phyloP scores from a whole-genome alignment of 2,888 invertebrate species.

The Cyclophora albipunctata region DNA sequence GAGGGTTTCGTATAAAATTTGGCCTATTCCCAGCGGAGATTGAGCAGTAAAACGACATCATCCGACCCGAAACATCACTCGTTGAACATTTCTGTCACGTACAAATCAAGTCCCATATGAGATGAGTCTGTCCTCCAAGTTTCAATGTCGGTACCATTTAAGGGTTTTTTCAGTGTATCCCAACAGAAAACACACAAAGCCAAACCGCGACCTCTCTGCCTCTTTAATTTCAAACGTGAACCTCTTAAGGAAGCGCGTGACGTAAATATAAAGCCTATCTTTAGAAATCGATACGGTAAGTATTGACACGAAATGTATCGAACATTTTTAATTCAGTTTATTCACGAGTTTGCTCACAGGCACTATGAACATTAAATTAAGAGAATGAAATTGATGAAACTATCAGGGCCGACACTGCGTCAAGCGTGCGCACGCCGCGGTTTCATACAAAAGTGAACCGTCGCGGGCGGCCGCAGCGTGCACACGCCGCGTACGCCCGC shows the following conservation, averaged over 20 bases:
- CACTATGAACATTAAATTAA: too few relatives aligned
- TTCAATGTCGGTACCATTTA: slow-evolving; percentile 47
- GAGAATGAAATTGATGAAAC: too few relatives aligned
- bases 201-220: slow-evolving; percentile 37
- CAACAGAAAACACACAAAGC: slow-evolving; percentile 38
- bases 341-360: too few relatives aligned
- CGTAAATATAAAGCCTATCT: slow-evolving; percentile 27
- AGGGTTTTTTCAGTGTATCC: slow-evolving; percentile 36
- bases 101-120: slow-evolving; percentile 49
- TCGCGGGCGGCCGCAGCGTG: too few relatives aligned
- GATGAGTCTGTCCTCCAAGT: slow-evolving; percentile 47
- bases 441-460: too few relatives aligned
- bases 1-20: slow-evolving; percentile 38
- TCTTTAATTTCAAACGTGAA: slow-evolving; percentile 60
- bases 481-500: too few relatives aligned
- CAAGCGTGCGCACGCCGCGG: too few relatives aligned
- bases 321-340: too few relatives aligned
- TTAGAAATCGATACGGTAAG: neutral
- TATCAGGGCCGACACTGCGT: too few relatives aligned
- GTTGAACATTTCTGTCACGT: slow-evolving; percentile 54
- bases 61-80: slow-evolving; percentile 39
- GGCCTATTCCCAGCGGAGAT: slow-evolving; percentile 38
- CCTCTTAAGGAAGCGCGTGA: slow-evolving; percentile 42
- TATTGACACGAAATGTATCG: too few relatives aligned
- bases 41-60: slow-evolving; percentile 48